Evolutionary conservation across 2,113 vertebrate species (phyloP), one percentile per base, ranked within the genome.

Genomic region (Felis chaus): DNA sequence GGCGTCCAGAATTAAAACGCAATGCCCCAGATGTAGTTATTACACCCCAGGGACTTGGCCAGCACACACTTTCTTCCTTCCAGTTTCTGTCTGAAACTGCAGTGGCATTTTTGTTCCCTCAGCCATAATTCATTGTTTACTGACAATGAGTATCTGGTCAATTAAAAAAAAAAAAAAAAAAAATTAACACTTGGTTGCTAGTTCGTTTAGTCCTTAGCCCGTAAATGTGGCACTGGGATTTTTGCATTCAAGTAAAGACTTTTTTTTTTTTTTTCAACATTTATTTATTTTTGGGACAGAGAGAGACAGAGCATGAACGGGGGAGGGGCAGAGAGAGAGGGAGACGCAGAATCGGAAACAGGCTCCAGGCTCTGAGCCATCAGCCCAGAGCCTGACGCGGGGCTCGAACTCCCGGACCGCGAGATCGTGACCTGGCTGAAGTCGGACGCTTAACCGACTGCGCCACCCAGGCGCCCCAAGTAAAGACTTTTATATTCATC

Each of bases 21-120:
- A 66, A 7, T 8, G 27, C 15, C 73, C 86, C 73, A 14, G 48
- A 5, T 4, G 11, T 5, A 14, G 33, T 27, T 39, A 4, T 0
- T 1, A 33, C n/a, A 0, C 4, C 4, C 15, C 15, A 2, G 4
- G 36, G 39, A 14, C 11, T 23, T 86, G 4, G 11, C 16, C 41
- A 31, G 73, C 25, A 66, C 3, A 0, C 2, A 12, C 0, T 10
- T 12, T 79, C 55, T 45, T 89, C 48, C 81, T 93, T 57, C 11
- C 14, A 33, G 50, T 36, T 14, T 36, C 71, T 45, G 27, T 45
- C 87, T 61, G 73, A 68, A 41, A 19, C 7, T 11, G 29, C 39
- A 29, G n/a, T 1, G 31, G 29, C 21, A 13, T 50, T 89, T 79
- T 41, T 14, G 25, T 68, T 76, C 68, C 69, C 61, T 7, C 27